Base-by-base conservation (phyloP, 2,888 invertebrate genomes). In the Rhagophthalmus giganteus region DNA sequence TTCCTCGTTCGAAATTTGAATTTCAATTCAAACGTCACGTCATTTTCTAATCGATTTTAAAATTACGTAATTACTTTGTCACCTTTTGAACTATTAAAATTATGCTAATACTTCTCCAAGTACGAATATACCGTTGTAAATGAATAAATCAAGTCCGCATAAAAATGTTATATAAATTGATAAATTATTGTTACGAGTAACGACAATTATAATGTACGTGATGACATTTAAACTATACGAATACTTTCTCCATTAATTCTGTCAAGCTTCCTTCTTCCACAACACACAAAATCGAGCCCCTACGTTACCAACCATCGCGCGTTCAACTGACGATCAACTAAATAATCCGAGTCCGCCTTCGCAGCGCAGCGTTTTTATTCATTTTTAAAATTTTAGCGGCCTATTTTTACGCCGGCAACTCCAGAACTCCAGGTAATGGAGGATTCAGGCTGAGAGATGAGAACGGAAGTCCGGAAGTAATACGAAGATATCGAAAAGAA, bases 311-410 rank as follows among this genome's bases (percentile, higher is more conserved):
- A n/a, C n/a, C n/a, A n/a, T n/a, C n/a, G n/a, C n/a, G n/a, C n/a
- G n/a, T n/a, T n/a, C n/a, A n/a, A n/a, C n/a, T n/a, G n/a, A n/a
- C n/a, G n/a, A n/a, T n/a, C n/a, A n/a, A n/a, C n/a, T n/a, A n/a
- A n/a, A n/a, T n/a, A n/a, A n/a, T n/a, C n/a, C n/a, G n/a, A n/a
- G n/a, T n/a, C n/a, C n/a, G n/a, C n/a, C n/a, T n/a, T n/a, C n/a
- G n/a, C n/a, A n/a, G n/a, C n/a, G n/a, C n/a, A n/a, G n/a, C n/a
- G n/a, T n/a, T n/a, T n/a, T n/a, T n/a, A n/a, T n/a, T n/a, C n/a
- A n/a, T n/a, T n/a, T n/a, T n/a, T n/a, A n/a, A n/a, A n/a, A n/a
- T 76, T 76, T 4, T 79, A 93, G 94, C 92, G 65, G 94, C 93
- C 9, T 94, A 86, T 72, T 94, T 94, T 78, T 94, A 91, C 79